Conservation (phyloP, 2,888 invertebrate species). For the Chloroclystis v-ata region DNA sequence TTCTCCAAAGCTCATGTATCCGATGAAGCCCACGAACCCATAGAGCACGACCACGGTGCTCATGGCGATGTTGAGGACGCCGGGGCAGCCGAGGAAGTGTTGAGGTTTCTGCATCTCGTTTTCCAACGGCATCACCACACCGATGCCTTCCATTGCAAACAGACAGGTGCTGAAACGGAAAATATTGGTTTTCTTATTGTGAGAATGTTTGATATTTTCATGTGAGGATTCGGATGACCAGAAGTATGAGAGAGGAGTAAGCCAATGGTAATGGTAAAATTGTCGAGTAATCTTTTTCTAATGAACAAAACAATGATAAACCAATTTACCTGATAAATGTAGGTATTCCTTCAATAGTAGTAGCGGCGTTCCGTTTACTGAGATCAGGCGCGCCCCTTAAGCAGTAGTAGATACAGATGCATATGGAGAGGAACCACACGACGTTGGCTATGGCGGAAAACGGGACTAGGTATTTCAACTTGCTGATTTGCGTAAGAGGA, state of each 20-base stretch:
- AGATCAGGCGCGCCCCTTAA: slow-evolving; percentile 75
- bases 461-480: slow-evolving; percentile 90
- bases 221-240: no score
- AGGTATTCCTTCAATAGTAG: slow-evolving; percentile 82
- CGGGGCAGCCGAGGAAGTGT: slow-evolving; percentile 88
- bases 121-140: slow-evolving; percentile 94
- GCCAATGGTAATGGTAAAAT: no score
- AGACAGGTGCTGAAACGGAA: slow-evolving; percentile 85
- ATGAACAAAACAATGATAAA: no score
- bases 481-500: slow-evolving; percentile 84
- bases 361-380: slow-evolving; percentile 61
- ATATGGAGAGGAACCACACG: slow-evolving; percentile 87
- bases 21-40: slow-evolving; percentile 90
- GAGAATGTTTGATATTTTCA: no score
- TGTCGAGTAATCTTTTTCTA: no score
- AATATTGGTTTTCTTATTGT: no score
- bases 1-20: slow-evolving; percentile 91
- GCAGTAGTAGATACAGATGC: slow-evolving; percentile 90
- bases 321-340: slow-evolving; percentile 84
- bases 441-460: slow-evolving; percentile 93
- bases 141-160: slow-evolving; percentile 98
- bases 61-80: slow-evolving; percentile 94
- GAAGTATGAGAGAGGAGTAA: no score
- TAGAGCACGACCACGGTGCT: slow-evolving; percentile 87
- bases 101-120: slow-evolving; percentile 92